phyloP scores from a whole-genome alignment of 2,888 invertebrate species.

The Caenorhabditis sp. region DNA sequence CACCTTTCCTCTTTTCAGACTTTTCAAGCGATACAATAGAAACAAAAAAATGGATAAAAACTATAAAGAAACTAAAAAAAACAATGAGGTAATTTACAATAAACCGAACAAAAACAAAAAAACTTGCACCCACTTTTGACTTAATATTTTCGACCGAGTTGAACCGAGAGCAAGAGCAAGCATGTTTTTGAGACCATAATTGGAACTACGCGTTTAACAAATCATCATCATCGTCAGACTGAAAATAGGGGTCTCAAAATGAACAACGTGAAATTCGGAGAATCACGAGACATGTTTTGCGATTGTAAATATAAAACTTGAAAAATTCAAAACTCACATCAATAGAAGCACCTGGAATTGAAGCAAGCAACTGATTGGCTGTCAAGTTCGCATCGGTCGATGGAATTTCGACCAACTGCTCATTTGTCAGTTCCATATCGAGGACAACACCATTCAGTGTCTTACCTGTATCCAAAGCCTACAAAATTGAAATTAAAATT shows the following conservation, averaged over 20 bases:
- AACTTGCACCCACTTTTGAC: neutral
- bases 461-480: slow-evolving; percentile 31
- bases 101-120: slow-evolving; percentile 18
- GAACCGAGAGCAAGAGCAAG: slow-evolving; percentile 11
- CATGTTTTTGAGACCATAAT: neutral
- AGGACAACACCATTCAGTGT: slow-evolving; percentile 23
- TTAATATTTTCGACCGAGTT: neutral
- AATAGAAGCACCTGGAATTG: slow-evolving; percentile 25
- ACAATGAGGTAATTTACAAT: slow-evolving; percentile 24
- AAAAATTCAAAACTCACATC: neutral
- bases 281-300: too few relatives aligned
- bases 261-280: too few relatives aligned
- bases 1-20: slow-evolving; percentile 4
- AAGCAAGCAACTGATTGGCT: slow-evolving; percentile 30
- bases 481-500: neutral
- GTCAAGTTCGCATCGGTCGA: slow-evolving; percentile 38
- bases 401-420: slow-evolving; percentile 23
- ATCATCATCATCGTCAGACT: slow-evolving; percentile 40
- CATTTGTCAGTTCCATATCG: slow-evolving; percentile 35
- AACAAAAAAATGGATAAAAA: slow-evolving; percentile 6
- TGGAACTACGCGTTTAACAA: slow-evolving; percentile 25
- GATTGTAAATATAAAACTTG: too few relatives aligned
- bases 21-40: neutral
- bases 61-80: neutral
- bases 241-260: slow-evolving; percentile 16